Conservation (phyloP, 2,888 invertebrate genomes). For the Mesorhabditis sp. region DNA sequence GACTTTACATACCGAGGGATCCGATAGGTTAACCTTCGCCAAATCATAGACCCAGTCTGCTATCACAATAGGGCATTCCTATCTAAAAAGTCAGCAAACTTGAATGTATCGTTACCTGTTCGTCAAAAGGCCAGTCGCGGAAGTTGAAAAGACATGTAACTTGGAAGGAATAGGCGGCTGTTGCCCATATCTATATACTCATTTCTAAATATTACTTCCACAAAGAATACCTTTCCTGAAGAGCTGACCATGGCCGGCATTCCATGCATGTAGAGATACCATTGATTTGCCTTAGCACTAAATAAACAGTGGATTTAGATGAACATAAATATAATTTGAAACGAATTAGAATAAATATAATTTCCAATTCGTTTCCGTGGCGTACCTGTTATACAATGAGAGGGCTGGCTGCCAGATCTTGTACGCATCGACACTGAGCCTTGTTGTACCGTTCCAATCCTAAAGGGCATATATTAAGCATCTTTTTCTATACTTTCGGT, state of each 20-base stretch:
- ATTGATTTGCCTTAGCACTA: conserved; percentile 48
- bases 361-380: neutral
- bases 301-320: conserved; percentile 10
- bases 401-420: conserved; percentile 55
- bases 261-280: conserved; percentile 54
- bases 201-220: neutral
- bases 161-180: conserved; percentile 51
- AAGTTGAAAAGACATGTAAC: conserved; percentile 57
- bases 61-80: conserved; percentile 54
- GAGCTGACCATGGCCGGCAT: conserved; percentile 42
- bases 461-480: neutral
- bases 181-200: conserved; percentile 25
- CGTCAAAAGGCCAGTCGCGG: conserved; percentile 48
- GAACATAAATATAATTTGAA: no score
- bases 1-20: conserved; percentile 19
- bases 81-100: conserved; percentile 6
- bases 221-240: conserved; percentile 32
- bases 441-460: conserved; percentile 34
- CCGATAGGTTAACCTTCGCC: conserved; percentile 51
- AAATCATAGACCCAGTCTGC: conserved; percentile 57
- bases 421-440: conserved; percentile 39
- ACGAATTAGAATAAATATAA: neutral
- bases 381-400: conserved; percentile 50
- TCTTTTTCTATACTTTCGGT: conserved; percentile 11
- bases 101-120: conserved; percentile 28